Percentiles rank a stretch among this genome's conserved stretches.
Evolutionary conservation across 1,140 invertebrate species (phyloP).

Genomic region (Halesus radiatus): DNA sequence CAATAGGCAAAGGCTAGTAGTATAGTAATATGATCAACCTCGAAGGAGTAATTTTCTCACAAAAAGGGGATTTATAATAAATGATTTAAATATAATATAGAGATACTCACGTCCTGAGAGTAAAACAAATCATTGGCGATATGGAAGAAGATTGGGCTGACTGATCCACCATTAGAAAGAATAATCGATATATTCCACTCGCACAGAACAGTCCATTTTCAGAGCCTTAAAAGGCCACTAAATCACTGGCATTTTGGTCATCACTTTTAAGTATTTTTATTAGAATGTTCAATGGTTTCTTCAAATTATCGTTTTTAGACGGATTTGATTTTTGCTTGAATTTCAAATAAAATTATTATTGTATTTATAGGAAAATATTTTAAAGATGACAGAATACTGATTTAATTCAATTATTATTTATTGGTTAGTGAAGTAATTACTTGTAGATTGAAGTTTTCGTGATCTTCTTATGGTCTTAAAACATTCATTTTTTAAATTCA

Average conservation of each 20-base stretch:
- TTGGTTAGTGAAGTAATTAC: too few relatives aligned
- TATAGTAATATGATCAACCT: too few relatives aligned
- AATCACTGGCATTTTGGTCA: not conserved
- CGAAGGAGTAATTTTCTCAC: too few relatives aligned
- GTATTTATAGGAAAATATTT: not conserved
- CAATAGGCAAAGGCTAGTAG: too few relatives aligned
- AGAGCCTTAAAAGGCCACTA: too few relatives aligned
- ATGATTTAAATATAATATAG: not conserved
- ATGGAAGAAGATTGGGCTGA: slow-evolving; percentile 58
- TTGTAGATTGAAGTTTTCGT: too few relatives aligned
- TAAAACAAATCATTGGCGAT: slow-evolving; percentile 46
- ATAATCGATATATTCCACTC: not conserved
- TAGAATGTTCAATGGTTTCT: not conserved
- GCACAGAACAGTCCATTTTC: not conserved
- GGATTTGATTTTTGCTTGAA: not conserved
- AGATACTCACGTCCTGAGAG: slow-evolving; percentile 45
- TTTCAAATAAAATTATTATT: not conserved
- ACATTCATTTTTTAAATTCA: too few relatives aligned
- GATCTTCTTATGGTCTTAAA: too few relatives aligned
- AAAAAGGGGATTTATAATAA: too few relatives aligned
- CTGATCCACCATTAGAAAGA: not conserved
- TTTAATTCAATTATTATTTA: too few relatives aligned
- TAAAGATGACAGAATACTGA: not conserved
- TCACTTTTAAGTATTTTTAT: not conserved
- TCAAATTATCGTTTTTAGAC: not conserved